Conservation (phyloP, 2,113 vertebrate genomes). For the Gobius niger region DNA sequence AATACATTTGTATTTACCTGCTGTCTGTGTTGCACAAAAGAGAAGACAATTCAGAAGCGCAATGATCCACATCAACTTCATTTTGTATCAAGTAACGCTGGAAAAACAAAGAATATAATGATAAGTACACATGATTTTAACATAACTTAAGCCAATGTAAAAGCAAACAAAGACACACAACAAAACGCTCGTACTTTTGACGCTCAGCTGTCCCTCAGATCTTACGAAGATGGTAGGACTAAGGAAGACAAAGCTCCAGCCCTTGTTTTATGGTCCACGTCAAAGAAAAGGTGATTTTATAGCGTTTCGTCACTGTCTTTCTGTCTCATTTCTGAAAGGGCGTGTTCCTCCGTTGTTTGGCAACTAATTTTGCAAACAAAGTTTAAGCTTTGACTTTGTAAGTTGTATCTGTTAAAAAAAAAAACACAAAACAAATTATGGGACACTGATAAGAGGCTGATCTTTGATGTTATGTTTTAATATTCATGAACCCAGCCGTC, state of each 20-base stretch:
- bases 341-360: constrained; percentile 20
- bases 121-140: background rate
- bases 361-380: background rate
- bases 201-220: background rate
- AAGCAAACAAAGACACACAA: background rate
- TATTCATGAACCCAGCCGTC: too few species aligned
- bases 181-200: background rate
- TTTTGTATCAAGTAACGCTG: constrained; percentile 36
- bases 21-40: constrained; percentile 26
- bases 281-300: constrained; percentile 28
- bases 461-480: too few species aligned
- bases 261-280: constrained; percentile 22
- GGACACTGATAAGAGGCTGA: too few species aligned
- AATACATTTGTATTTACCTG: constrained; percentile 34
- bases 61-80: constrained; percentile 27
- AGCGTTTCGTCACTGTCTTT: constrained; percentile 3
- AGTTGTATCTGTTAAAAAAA: too few species aligned
- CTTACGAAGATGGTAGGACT: constrained; percentile 8
- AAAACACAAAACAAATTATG: too few species aligned
- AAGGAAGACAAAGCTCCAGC: constrained; percentile 6
- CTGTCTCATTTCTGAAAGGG: constrained; percentile 24
- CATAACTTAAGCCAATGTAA: background rate
- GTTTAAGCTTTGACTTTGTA: background rate
- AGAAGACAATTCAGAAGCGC: constrained; percentile 40
- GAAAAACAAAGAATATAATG: background rate